A percentile compares a stretch with the other conserved stretches of the same genome.
Evolutionary conservation across 2,888 invertebrate genomes (phyloP).

Genomic region (Cephus sareptanus): DNA sequence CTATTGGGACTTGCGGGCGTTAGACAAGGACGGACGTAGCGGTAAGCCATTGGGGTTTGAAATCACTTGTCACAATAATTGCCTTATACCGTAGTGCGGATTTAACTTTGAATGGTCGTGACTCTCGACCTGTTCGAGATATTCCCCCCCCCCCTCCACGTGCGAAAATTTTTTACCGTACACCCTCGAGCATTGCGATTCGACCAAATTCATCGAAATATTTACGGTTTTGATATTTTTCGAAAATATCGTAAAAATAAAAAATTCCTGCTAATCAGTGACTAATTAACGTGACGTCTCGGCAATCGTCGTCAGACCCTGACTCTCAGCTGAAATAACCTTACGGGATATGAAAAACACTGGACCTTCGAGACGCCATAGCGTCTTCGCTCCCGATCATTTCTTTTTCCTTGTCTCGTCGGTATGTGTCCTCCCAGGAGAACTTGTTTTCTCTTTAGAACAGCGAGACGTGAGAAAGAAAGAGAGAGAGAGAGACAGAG

Average conservation of each 20-base stretch:
- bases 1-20: neutral
- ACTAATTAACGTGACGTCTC: neutral
- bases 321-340: neutral
- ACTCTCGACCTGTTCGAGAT: neutral
- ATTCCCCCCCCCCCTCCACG: neutral
- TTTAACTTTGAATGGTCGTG: neutral
- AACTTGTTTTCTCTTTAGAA: neutral
- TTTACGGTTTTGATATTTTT: neutral
- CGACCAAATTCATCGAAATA: too few species aligned
- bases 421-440: neutral
- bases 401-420: neutral
- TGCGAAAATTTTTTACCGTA: neutral
- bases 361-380: neutral
- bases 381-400: neutral
- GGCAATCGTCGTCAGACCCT: neutral
- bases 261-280: neutral
- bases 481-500: neutral
- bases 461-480: neutral
- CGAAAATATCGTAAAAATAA: neutral
- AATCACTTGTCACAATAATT: neutral
- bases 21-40: neutral
- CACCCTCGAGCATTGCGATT: too few species aligned
- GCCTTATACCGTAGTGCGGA: neutral
- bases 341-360: neutral
- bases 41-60: neutral